Evolutionary conservation across 2,113 vertebrate genomes (phyloP), one percentile per base, ranked within the genome.

Genomic region (Amphiprion ocellaris): DNA sequence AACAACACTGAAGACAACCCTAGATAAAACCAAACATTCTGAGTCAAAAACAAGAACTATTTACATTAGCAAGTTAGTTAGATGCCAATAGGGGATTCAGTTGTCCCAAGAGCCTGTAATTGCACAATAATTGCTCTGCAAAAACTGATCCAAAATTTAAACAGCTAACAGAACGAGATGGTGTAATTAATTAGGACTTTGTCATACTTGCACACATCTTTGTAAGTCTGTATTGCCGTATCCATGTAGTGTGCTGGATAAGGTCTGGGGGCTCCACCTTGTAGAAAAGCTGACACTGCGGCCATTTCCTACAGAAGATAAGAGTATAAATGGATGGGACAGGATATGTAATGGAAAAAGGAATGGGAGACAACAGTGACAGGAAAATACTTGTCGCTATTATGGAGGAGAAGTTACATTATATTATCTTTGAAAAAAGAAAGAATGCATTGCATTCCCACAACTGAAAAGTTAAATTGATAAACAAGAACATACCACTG

Each of bases 161-260:
- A 49, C 11, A 72, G 52, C 5, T 46, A 19, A 33, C 5, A 64
- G 8, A 24, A 49, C 33, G 8, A 24, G 3, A 23, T 2, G 0
- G 47, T 11, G 21, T 21, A 24, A 26, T 19, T 1, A n/a, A 23
- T 63, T 21, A 9, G 1, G 33, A 9, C 6, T 37, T 37, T 37
- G 33, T 28, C 96, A 37, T 96, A 99, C 98, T 96, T 99, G 98
- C 97, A 99, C 84, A 96, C 96, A 61, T 99, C 98, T 76, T 96
- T 95, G 69, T 99, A 99, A 0, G 97, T 99, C 92, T 99, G 98
- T 87, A 99, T 96, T 15, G 98, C 97, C 0, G 97, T 99, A 81
- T 99, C 98, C 98, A 99, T 99, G 71, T 99, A 99, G 89, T 99
- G 98, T 39, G 97, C 95, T 69, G 98, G 98, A 70, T 99, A 99